These are phyloP conservation scores for Chlamydotis undulata DNA, from an alignment of 2,113 vertebrate species.

Conservation along the genomic window DNA sequence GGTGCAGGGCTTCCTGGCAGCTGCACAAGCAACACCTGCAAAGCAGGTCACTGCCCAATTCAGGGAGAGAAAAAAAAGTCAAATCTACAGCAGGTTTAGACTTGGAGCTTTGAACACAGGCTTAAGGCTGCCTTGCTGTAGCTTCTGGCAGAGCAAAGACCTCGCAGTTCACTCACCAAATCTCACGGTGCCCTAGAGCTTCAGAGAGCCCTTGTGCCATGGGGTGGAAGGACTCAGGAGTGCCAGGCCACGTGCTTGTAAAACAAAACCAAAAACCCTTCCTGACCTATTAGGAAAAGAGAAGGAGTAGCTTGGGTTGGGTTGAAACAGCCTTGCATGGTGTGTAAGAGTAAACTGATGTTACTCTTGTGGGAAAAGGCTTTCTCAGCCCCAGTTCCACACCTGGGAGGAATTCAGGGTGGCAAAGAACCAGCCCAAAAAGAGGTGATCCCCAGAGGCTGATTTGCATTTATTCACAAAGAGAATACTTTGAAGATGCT, in stretches of 20 bases:
- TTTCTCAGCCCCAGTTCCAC: not conserved
- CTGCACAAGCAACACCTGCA: not conserved
- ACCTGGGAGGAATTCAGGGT: not conserved
- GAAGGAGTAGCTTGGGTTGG: not conserved
- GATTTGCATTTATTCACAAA: not conserved
- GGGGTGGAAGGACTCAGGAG: not conserved
- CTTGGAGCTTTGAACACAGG: not conserved
- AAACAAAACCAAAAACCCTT: not conserved
- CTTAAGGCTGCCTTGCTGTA: not conserved
- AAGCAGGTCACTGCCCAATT: not conserved
- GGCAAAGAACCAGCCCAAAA: not conserved
- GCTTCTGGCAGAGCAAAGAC: not conserved
- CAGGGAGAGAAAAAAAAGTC: not conserved
- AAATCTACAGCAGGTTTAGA: not conserved
- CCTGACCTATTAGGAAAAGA: not conserved
- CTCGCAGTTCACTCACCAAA: not conserved
- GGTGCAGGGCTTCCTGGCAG: not conserved
- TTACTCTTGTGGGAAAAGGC: not conserved
- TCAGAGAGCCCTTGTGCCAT: not conserved
- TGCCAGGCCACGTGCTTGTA: not conserved
- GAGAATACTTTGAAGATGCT: conserved; percentile 23
- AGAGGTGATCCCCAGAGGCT: not conserved
- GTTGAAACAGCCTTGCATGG: not conserved
- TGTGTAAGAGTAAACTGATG: not conserved
- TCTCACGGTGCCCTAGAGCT: not conserved